These are phyloP conservation scores for Aplysina aerophoba DNA, from an alignment of 37 sponge, comb jelly and placozoan genomes.

Conservation along the genomic window DNA sequence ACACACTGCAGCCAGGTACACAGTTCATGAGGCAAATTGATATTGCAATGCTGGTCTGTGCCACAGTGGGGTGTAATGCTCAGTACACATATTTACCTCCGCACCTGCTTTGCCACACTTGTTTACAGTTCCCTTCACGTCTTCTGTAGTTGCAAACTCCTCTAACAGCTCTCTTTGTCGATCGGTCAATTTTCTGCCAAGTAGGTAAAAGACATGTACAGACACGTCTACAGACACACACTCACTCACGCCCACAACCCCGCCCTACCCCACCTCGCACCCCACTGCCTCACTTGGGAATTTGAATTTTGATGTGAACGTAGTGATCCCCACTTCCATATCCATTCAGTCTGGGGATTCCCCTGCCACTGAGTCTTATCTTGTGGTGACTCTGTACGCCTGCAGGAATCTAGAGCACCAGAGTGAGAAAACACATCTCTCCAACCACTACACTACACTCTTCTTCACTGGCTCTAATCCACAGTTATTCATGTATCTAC, in stretches of 20 bases:
- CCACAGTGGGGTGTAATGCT: neutral
- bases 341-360: slow-evolving; percentile 78
- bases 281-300: slow-evolving; percentile 76
- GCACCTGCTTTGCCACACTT: slow-evolving; percentile 40
- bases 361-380: slow-evolving; percentile 74
- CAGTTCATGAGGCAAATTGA: no score
- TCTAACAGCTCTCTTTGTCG: slow-evolving; percentile 52
- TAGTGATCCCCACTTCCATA: slow-evolving; percentile 91
- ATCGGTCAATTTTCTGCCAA: slow-evolving; percentile 50
- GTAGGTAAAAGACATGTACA: neutral
- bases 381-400: slow-evolving; percentile 89
- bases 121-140: slow-evolving; percentile 55
- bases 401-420: slow-evolving; percentile 72
- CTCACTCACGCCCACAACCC: neutral
- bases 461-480: no score
- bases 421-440: neutral
- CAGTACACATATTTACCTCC: neutral
- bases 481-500: no score
- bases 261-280: no score
- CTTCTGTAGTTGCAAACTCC: slow-evolving; percentile 60
- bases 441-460: neutral
- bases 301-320: slow-evolving; percentile 82
- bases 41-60: neutral
- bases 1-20: no score
- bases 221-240: neutral